Base-by-base conservation (phyloP, 2,888 invertebrate genomes). In the Nemapogon koenigi region DNA sequence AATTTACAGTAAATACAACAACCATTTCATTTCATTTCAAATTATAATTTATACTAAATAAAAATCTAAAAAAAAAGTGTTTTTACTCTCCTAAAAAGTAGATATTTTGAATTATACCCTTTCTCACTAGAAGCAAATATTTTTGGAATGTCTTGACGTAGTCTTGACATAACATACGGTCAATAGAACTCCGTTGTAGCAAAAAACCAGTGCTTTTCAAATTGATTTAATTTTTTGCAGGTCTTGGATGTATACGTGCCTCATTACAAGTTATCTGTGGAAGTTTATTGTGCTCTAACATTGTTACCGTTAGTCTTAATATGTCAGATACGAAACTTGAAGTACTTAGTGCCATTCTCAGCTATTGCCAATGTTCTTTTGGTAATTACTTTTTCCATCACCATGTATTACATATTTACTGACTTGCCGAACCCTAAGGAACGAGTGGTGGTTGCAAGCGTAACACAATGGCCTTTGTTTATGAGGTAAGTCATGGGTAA, bases 261-360 rank as follows among this genome's bases (percentile, higher is more conserved):
- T 3, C 57, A 65, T 0, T 69, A 73, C 2, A 65, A 80, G 26
- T 58, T 82, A 44, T 81, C 87, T 14, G 64, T 85, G 2, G 78
- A 85, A 39, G 60, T 86, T 7, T 88, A 88, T 57, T 86, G 90
- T 49, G 69, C 84, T 0, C 55, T 89, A 6, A 73, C 89, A 0
- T 61, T 90, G 11, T 62, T 90, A 1, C 90, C 91, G 0, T 63
- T 91, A 25, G 72, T 91, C 1, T 53, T 90, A 0, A 79, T 90
- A 39, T 85, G 87, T 39, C 88, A 88, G 57, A 85, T 93, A 39
- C 70, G 92, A 26, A 86, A 90, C 52, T 75, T 97, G 2, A 91
- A 89, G 58, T 87, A 86, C 51, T 68, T 97, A 46, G 92, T 97
- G 10, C 94, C 94, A 0, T 91, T 96, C 59, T 96, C 97, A 0